phyloP scores from a whole-genome alignment of 1,140 invertebrate species.

The Aphidius ervi region DNA sequence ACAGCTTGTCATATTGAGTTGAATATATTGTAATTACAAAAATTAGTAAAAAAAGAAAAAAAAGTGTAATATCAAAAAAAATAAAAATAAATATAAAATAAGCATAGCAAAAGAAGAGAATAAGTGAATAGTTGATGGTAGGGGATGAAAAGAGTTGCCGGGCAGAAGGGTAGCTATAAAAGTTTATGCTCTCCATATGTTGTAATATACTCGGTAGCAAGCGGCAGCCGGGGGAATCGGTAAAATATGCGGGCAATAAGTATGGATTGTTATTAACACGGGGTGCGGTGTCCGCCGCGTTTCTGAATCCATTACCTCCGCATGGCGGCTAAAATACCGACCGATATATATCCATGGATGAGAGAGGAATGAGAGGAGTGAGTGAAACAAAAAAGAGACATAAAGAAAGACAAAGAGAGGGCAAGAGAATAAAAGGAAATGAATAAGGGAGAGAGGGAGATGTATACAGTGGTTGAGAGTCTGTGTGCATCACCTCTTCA shows the following conservation, averaged over 20 bases:
- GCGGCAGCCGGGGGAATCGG: constrained; percentile 49
- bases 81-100: constrained; percentile 14
- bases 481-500: no score
- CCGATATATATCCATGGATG: constrained; percentile 47
- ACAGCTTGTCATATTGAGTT: constrained; percentile 16
- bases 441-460: constrained; percentile 20
- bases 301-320: constrained; percentile 56
- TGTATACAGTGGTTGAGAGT: background rate
- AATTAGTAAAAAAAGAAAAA: constrained; percentile 31
- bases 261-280: constrained; percentile 58
- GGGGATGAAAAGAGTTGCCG: constrained; percentile 28
- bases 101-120: constrained; percentile 14
- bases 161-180: constrained; percentile 54
- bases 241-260: constrained; percentile 57
- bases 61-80: constrained; percentile 8
- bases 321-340: constrained; percentile 55
- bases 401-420: constrained; percentile 25
- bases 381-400: constrained; percentile 23
- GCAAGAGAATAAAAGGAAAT: constrained; percentile 21
- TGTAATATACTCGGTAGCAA: constrained; percentile 54
- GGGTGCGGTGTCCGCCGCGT: constrained; percentile 52
- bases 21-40: constrained; percentile 48
- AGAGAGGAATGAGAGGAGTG: constrained; percentile 27
- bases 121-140: constrained; percentile 10
- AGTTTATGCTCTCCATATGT: constrained; percentile 57